Conservation (phyloP, 2,113 vertebrate genomes). For the Perca schrenkii region DNA sequence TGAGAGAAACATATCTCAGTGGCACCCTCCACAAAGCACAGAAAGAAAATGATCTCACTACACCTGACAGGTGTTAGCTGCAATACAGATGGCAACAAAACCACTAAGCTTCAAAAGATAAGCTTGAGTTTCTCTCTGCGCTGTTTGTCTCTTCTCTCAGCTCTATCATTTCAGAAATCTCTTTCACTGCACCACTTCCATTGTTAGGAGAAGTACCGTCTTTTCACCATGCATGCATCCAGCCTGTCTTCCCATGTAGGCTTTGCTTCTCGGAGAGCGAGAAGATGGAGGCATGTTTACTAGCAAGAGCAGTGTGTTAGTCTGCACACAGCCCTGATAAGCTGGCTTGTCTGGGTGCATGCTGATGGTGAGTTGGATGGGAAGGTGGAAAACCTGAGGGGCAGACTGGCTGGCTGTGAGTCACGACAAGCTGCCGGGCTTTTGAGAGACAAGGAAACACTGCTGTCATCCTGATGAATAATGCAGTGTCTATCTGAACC, state of each 20-base stretch:
- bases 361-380: slow-evolving; percentile 17
- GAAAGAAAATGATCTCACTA: slow-evolving; percentile 39
- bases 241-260: neutral
- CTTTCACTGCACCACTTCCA: slow-evolving; percentile 29
- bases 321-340: neutral
- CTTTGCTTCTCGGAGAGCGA: neutral
- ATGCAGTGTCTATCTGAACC: slow-evolving; percentile 47
- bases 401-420: slow-evolving; percentile 37
- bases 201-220: slow-evolving; percentile 4
- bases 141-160: neutral
- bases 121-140: slow-evolving; percentile 23
- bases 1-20: slow-evolving; percentile 34
- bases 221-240: neutral
- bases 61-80: slow-evolving; percentile 62
- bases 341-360: slow-evolving; percentile 1
- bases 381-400: slow-evolving; percentile 35
- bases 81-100: slow-evolving; percentile 53
- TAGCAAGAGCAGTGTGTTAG: slow-evolving; percentile 1
- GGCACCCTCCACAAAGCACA: slow-evolving; percentile 45
- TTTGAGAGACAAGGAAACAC: slow-evolving; percentile 49
- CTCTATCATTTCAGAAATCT: neutral
- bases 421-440: slow-evolving; percentile 40
- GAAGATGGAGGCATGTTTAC: slow-evolving; percentile 40
- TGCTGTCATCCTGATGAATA: slow-evolving; percentile 56
- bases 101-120: slow-evolving; percentile 41